Percentiles rank a stretch among this genome's conserved stretches.
Conservation (phyloP, 1,140 invertebrate species). For the Drosophila teissieri region DNA sequence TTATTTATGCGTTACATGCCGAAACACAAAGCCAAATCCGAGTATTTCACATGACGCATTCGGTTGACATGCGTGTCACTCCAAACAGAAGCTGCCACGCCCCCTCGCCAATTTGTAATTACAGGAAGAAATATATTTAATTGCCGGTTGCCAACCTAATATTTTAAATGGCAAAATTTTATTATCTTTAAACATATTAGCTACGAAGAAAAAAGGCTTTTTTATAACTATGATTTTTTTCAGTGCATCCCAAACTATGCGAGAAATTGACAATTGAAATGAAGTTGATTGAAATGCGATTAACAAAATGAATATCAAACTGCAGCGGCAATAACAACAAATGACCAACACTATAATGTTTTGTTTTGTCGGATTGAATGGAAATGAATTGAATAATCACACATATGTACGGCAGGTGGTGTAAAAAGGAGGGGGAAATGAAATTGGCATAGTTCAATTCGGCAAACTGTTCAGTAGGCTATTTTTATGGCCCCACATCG, state of each 20-base stretch:
- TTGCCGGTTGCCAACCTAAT: background rate
- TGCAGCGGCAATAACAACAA: slow-evolving; percentile 37
- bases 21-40: slow-evolving; percentile 51
- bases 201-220: too few species aligned
- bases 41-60: slow-evolving; percentile 75
- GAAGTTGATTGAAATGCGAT: slow-evolving; percentile 78
- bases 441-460: slow-evolving; percentile 64
- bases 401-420: slow-evolving; percentile 42
- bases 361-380: slow-evolving; percentile 56
- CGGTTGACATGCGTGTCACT: slow-evolving; percentile 57
- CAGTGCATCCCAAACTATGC: background rate
- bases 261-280: slow-evolving; percentile 70
- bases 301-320: slow-evolving; percentile 71
- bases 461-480: slow-evolving; percentile 51
- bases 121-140: slow-evolving; percentile 20
- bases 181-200: too few species aligned
- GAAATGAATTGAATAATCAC: slow-evolving; percentile 72
- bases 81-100: slow-evolving; percentile 52
- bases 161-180: background rate
- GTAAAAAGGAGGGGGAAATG: slow-evolving; percentile 30
- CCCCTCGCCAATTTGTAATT: background rate
- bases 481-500: slow-evolving; percentile 51
- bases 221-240: background rate
- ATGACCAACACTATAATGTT: slow-evolving; percentile 49
- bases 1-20: slow-evolving; percentile 80